phyloP scores from a whole-genome alignment of 1,140 invertebrate genomes.

The Hycleus cichorii region DNA sequence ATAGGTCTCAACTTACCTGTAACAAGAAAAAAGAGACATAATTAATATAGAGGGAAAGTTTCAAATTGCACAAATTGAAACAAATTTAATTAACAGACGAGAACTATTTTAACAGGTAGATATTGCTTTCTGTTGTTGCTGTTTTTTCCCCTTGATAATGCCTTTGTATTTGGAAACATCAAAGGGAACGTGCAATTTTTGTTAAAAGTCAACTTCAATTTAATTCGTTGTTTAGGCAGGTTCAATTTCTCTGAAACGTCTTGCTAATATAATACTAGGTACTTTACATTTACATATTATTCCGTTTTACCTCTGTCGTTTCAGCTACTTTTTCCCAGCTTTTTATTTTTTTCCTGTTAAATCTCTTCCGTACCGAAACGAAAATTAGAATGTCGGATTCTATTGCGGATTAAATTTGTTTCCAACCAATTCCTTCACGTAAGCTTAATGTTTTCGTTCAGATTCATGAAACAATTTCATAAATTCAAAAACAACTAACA shows the following conservation, averaged over 20 bases:
- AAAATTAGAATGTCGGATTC: conserved; percentile 12
- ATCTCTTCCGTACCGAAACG: conserved; percentile 1
- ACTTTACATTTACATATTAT: conserved; percentile 13
- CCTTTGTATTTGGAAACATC: too few relatives aligned
- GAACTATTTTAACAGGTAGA: too few relatives aligned
- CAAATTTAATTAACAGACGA: too few relatives aligned
- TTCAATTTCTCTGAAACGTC: conserved; percentile 12
- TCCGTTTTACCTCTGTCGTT: conserved; percentile 12
- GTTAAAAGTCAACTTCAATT: conserved; percentile 11
- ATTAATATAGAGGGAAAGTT: too few relatives aligned
- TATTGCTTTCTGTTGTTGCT: too few relatives aligned
- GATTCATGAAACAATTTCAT: neutral
- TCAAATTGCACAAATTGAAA: too few relatives aligned
- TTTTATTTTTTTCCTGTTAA: neutral
- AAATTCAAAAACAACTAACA: neutral
- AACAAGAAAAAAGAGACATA: too few relatives aligned
- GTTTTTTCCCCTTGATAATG: too few relatives aligned
- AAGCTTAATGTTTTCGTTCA: conserved; percentile 1
- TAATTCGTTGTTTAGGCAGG: conserved; percentile 4
- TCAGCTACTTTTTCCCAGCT: neutral
- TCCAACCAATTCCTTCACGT: neutral
- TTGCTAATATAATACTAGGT: conserved; percentile 12
- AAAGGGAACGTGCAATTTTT: too few relatives aligned
- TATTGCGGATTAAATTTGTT: conserved; percentile 13
- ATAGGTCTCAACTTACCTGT: too few relatives aligned